Evolutionary conservation across 2,113 vertebrate genomes (phyloP).

Genomic region (Aix galericulata): DNA sequence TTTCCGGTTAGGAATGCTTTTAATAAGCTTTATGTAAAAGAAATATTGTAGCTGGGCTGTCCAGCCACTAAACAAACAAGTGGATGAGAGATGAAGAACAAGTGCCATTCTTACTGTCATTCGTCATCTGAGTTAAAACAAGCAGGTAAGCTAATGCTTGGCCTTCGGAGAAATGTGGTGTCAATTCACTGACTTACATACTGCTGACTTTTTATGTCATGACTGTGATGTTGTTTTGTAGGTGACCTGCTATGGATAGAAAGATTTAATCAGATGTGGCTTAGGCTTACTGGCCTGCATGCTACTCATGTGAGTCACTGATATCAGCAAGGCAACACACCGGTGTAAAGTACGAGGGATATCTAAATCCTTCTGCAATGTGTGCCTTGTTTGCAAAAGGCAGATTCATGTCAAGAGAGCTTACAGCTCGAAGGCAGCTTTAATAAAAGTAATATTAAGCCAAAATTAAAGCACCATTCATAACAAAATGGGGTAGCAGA

Average conservation of each 20-base stretch:
- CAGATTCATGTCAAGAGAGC: background rate
- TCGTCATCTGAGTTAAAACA: background rate
- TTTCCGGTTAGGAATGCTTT: background rate
- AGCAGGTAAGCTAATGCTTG: background rate
- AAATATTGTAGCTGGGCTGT: background rate
- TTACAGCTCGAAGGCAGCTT: background rate
- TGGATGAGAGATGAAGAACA: background rate
- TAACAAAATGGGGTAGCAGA: background rate
- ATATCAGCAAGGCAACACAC: background rate
- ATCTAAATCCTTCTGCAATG: background rate
- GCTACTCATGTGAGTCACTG: background rate
- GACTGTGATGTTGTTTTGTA: background rate
- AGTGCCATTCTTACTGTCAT: background rate
- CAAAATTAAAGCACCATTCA: background rate
- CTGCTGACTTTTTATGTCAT: background rate
- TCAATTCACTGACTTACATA: background rate
- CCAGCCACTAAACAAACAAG: background rate
- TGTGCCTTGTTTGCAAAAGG: background rate
- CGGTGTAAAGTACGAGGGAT: background rate
- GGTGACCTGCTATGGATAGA: background rate
- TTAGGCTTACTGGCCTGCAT: background rate
- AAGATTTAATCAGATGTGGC: background rate
- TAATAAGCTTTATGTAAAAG: conserved; percentile 11
- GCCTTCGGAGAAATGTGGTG: background rate
- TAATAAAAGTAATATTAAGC: background rate